Percentiles rank a stretch among this genome's conserved stretches.
Evolutionary conservation across 2,797 vertebrate genomes (phyloP).

Genomic region (Pseudomugil tenellus): DNA sequence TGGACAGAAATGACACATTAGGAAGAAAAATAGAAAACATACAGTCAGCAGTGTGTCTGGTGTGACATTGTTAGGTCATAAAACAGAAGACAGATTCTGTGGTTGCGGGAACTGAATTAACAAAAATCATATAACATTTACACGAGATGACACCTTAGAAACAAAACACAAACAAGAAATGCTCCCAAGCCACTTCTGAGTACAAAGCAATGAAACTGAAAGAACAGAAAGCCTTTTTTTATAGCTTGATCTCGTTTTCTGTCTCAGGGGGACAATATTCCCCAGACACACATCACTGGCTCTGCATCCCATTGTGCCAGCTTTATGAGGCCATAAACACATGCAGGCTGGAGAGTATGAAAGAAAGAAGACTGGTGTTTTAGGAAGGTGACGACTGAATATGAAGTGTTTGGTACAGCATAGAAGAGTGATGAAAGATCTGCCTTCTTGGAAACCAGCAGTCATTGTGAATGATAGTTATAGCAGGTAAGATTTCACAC

Average conservation of each 20-base stretch:
- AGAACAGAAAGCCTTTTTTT: conserved; percentile 17
- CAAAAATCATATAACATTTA: neutral
- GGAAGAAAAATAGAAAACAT: conserved; percentile 1
- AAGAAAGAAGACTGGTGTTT: conserved; percentile 51
- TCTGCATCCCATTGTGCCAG: conserved; percentile 56
- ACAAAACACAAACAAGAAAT: conserved; percentile 2
- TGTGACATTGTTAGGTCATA: neutral
- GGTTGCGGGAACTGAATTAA: neutral
- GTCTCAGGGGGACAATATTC: conserved; percentile 47
- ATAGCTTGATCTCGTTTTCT: conserved; percentile 15
- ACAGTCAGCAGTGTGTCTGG: neutral
- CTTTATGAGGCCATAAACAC: conserved; percentile 67
- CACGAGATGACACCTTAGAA: neutral
- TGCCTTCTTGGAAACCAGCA: conserved; percentile 34
- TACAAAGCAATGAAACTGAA: conserved; percentile 21
- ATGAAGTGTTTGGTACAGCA: conserved; percentile 38
- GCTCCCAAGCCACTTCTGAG: neutral
- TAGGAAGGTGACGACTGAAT: conserved; percentile 47
- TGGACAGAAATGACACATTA: neutral
- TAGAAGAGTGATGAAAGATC: conserved; percentile 21
- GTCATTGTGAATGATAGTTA: conserved; percentile 14
- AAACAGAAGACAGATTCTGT: neutral
- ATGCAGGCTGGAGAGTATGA: conserved; percentile 50
- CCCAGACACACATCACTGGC: conserved; percentile 53
- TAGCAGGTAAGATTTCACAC: conserved; percentile 6